Evolutionary conservation across 2,888 invertebrate genomes (phyloP).

Genomic region (Myopa testacea): DNA sequence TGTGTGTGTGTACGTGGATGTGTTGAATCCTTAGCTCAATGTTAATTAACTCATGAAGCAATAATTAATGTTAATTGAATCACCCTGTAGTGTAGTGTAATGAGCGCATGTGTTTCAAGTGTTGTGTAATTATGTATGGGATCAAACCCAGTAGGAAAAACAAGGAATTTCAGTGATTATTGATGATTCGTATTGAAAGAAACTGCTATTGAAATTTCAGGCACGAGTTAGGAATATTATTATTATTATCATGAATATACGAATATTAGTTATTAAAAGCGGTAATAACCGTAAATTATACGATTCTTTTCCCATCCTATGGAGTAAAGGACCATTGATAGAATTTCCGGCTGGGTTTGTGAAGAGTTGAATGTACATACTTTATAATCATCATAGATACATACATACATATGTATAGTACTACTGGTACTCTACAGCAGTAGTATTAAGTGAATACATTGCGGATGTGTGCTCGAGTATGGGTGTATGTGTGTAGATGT

Average conservation of each 20-base stretch:
- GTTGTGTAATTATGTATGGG: too few relatives aligned
- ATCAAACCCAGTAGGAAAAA: too few relatives aligned
- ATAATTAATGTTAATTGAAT: slow-evolving; percentile 48
- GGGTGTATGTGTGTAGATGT: slow-evolving; percentile 26
- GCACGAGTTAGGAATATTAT: too few relatives aligned
- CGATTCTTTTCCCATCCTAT: background rate
- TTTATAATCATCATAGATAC: background rate
- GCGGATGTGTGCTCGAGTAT: background rate
- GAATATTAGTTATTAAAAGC: too few relatives aligned
- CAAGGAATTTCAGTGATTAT: too few relatives aligned
- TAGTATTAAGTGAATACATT: background rate
- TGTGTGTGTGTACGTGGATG: slow-evolving; percentile 1
- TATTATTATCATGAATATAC: too few relatives aligned
- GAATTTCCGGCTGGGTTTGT: background rate
- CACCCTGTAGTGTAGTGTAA: slow-evolving; percentile 19
- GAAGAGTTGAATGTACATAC: background rate
- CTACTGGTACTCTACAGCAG: too few relatives aligned
- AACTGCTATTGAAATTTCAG: too few relatives aligned
- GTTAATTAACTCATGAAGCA: slow-evolving; percentile 46
- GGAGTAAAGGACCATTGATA: too few relatives aligned
- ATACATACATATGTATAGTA: background rate
- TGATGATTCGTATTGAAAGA: too few relatives aligned
- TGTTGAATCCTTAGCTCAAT: slow-evolving; percentile 21
- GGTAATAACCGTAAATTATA: too few relatives aligned
- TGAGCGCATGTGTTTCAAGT: too few relatives aligned